Conservation (phyloP, 2,888 invertebrate genomes). For the Calliscelio sp. region DNA sequence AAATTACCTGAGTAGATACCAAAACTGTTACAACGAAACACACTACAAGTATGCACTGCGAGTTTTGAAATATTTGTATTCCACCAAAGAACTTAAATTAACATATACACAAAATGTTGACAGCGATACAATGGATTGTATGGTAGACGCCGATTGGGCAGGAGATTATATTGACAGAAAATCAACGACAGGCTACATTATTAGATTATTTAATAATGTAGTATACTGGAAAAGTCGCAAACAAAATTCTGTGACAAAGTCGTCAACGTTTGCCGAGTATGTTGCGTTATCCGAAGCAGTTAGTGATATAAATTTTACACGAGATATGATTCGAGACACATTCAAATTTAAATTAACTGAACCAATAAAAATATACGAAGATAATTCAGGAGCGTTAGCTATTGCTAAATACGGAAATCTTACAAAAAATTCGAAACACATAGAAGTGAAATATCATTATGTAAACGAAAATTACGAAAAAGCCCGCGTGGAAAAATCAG, state of each 20-base stretch:
- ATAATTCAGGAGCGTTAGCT: conserved; percentile 56
- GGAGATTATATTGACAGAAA: conserved; percentile 20
- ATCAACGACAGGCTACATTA: conserved; percentile 12
- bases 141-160: conserved; percentile 21
- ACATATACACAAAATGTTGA: neutral
- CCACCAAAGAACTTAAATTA: conserved; percentile 1
- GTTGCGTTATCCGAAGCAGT: conserved; percentile 44
- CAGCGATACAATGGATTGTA: neutral
- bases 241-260: conserved; percentile 1
- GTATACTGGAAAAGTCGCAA: conserved; percentile 1
- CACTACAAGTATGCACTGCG: conserved; percentile 9
- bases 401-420: conserved; percentile 44
- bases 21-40: neutral
- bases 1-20: conserved; percentile 41
- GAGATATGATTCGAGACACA: conserved; percentile 2
- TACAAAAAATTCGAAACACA: conserved; percentile 18
- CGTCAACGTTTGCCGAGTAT: conserved; percentile 8
- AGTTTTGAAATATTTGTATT: conserved; percentile 7
- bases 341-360: conserved; percentile 38
- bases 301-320: conserved; percentile 58
- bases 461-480: conserved; percentile 62
- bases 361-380: conserved; percentile 56
- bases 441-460: conserved; percentile 59
- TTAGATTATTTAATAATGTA: neutral
- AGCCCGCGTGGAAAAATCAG: too few relatives aligned